Percentiles rank a stretch among this genome's conserved stretches.
These are phyloP conservation scores for Plagodis pulveraria DNA, from an alignment of 2,888 invertebrate genomes.

Conservation along the genomic window DNA sequence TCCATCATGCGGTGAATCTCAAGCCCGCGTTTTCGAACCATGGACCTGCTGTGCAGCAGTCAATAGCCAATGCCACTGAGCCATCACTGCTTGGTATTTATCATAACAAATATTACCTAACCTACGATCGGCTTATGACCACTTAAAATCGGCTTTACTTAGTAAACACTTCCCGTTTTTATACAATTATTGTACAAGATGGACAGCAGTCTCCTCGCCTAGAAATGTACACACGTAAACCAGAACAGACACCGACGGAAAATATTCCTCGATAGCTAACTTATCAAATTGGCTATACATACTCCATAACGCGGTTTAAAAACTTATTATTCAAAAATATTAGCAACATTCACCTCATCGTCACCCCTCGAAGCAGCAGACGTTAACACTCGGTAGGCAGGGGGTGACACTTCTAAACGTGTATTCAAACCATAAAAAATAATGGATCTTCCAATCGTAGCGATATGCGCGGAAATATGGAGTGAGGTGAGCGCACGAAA, in stretches of 20 bases:
- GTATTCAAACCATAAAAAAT: constrained; percentile 83
- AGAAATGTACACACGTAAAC: neutral
- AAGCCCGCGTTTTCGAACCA: no score
- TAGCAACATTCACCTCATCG: constrained; percentile 44
- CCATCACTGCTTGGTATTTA: no score
- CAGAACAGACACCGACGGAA: neutral
- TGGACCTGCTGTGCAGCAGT: no score
- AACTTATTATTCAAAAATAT: constrained; percentile 29
- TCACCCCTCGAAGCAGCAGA: constrained; percentile 58
- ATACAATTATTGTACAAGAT: neutral
- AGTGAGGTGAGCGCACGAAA: constrained; percentile 79
- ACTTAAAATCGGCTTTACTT: neutral
- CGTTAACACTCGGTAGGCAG: constrained; percentile 68
- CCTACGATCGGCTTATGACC: no score
- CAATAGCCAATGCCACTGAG: no score
- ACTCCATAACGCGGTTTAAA: constrained; percentile 30
- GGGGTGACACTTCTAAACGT: constrained; percentile 74
- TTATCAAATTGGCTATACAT: no score
- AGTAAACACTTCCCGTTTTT: neutral
- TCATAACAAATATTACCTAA: no score
- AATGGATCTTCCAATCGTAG: constrained; percentile 83
- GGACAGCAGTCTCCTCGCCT: neutral
- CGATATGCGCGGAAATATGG: constrained; percentile 84
- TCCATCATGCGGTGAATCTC: no score
- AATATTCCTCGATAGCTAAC: neutral